phyloP scores from a whole-genome alignment of 2,888 invertebrate genomes.

The Meandrusa payeni region DNA sequence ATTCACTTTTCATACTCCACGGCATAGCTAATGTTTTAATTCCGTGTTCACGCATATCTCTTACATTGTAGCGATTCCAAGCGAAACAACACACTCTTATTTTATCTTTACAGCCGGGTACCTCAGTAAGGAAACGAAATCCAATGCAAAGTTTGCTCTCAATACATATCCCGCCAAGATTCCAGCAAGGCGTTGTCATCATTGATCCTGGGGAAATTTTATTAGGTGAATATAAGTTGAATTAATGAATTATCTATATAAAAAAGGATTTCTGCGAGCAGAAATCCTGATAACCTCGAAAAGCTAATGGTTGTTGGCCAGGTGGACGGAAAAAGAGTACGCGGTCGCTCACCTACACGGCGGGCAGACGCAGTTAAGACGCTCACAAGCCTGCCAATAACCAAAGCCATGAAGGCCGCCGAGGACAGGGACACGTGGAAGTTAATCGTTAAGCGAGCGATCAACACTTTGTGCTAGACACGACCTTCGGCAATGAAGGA shows the following conservation, averaged over 20 bases:
- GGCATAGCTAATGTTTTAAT: constrained; percentile 45
- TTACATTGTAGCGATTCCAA: constrained; percentile 54
- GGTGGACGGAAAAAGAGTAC: too few relatives aligned
- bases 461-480: too few relatives aligned
- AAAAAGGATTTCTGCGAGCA: neutral
- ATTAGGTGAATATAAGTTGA: neutral
- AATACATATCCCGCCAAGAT: constrained; percentile 60
- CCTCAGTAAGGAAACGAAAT: constrained; percentile 44
- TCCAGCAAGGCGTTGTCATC: constrained; percentile 59
- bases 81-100: constrained; percentile 63
- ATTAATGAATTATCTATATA: neutral
- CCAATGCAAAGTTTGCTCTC: constrained; percentile 51
- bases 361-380: too few relatives aligned
- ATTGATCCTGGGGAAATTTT: constrained; percentile 47
- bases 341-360: too few relatives aligned
- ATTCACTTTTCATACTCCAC: constrained; percentile 41
- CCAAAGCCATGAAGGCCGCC: too few relatives aligned
- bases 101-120: constrained; percentile 57
- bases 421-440: too few relatives aligned
- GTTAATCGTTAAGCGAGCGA: too few relatives aligned
- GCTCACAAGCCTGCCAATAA: too few relatives aligned
- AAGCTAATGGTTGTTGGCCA: too few relatives aligned
- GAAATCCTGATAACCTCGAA: too few relatives aligned
- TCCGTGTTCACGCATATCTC: constrained; percentile 48
- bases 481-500: too few relatives aligned